Evolutionary conservation across 2,113 vertebrate genomes (phyloP), one percentile per base, ranked within the genome.

Genomic region (Anas platyrhynchos): DNA sequence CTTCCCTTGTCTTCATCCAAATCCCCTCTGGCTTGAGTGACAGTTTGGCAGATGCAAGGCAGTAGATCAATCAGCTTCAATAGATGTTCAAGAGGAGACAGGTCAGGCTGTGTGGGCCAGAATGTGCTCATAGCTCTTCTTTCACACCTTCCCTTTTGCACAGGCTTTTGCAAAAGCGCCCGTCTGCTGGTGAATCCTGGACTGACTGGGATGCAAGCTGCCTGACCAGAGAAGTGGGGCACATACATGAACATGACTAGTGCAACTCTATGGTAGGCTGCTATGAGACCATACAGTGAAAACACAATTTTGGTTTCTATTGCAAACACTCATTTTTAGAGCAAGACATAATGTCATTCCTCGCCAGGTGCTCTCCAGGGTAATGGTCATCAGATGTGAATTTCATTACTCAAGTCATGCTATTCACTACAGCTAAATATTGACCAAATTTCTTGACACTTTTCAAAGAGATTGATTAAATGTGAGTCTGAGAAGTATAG

Each of bases 51-150:
- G 98, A 98, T 97, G 98, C 96, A 94, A 96, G 94, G 85, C 97
- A 98, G 95, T 95, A 98, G 98, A 99, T 98, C 98, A 98, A 98
- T 99, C 98, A 98, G 98, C 97, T 98, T 98, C 98, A 96, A 96
- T 96, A 95, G 97, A 94, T 65, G 96, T 90, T 95, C 82, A n/a
- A 17, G 54, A 96, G 85, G 56, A 96, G 94, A 97, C 66, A 61
- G 97, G 94, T 92, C 95, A 68, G 96, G 72, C 85, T 93, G 91
- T 86, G 95, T 90, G 95, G 96, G 93, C 84, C 75, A 93, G 80
- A 41, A 86, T 88, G 78, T 59, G 67, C 63, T 94, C 88, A 73
- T 65, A 18, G 56, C 32, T 71, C 79, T 71, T 77, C 89, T 94
- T 90, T 81, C 75, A 32, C 7, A 26, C 27, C 56, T n/a, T 89